Base-by-base conservation (phyloP, 2,797 vertebrate genomes). In the Coccyzus lansbergi region DNA sequence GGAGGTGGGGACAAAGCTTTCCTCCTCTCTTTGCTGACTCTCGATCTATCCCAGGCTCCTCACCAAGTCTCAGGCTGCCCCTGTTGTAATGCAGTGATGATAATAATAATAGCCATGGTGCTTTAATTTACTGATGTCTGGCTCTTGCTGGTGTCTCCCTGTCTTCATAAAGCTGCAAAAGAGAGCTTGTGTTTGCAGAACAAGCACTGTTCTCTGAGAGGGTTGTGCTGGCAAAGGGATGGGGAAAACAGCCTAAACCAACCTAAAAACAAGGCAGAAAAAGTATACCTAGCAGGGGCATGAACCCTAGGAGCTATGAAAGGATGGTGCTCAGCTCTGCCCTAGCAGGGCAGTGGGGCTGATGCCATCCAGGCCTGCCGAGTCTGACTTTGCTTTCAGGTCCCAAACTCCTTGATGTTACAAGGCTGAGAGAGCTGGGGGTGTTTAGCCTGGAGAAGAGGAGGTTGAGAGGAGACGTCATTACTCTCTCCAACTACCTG, bases 181-280 rank as follows among this genome's bases (percentile, higher is more conserved):
- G 3, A 65, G 82, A 48, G 78, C 31, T 2, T 0, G 8, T 1
- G 0, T 64, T 78, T 67, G 78, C 51, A 20, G 70, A 70, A 33
- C 0, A 10, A 49, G 34, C 2, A 2, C 44, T 0, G 9, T 40
- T 67, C 49, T 82, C 59, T 0, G 11, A 59, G n/a, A 0, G 4
- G 51, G 63, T 53, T 1, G 0, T 53, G 34, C 83, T 88, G 80
- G 68, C 29, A 51, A 40, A 69, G 28, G 65, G 55, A 78, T 0
- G 3, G 51, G 44, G 59, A 60, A 58, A 52, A n/a, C n/a, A n/a
- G n/a, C n/a, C n/a, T n/a, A 62, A 87, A 46, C 44, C 0, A 64
- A 46, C 36, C 53, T 55, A 24, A 74, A 70, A 68, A 63, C 24
- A 70, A 15, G 63, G 67, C 24, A n/a, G 58, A 34, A 55, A 42